Conservation (phyloP, 2,113 vertebrate genomes). For the Rhinopomastus cyanomelas region DNA sequence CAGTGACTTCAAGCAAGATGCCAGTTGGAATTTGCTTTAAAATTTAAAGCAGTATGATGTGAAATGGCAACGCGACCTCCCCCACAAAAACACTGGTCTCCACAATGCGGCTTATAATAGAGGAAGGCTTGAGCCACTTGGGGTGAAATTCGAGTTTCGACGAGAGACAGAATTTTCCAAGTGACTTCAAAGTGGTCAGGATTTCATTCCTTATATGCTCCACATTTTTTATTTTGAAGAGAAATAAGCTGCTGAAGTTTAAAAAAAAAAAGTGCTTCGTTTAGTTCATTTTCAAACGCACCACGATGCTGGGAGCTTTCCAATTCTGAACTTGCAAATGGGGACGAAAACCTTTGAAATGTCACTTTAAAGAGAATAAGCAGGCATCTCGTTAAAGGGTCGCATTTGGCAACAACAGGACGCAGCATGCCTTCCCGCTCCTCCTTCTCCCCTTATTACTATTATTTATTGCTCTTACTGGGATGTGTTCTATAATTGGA, state of each 20-base stretch:
- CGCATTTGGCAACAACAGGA: slow-evolving; percentile 37
- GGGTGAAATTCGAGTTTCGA: background rate
- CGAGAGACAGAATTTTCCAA: background rate
- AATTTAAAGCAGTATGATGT: background rate
- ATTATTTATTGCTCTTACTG: slow-evolving; percentile 53
- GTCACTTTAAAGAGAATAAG: slow-evolving; percentile 3
- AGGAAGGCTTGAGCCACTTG: background rate
- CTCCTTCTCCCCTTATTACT: background rate
- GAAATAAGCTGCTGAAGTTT: background rate
- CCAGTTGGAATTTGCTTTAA: background rate
- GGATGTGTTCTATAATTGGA: slow-evolving; percentile 53
- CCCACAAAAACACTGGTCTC: background rate
- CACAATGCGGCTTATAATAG: background rate
- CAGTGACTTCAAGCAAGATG: background rate
- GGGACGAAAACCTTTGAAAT: slow-evolving; percentile 20
- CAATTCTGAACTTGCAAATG: background rate
- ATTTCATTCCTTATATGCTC: slow-evolving; percentile 11
- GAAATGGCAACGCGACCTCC: background rate
- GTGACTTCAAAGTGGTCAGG: slow-evolving; percentile 3
- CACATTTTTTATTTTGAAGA: background rate
- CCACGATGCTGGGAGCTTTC: background rate
- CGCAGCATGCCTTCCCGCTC: background rate
- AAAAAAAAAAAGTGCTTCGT: background rate
- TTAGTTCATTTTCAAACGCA: background rate
- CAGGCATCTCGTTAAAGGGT: slow-evolving; percentile 11